Base-by-base conservation (phyloP, 2,113 vertebrate species). In the Brevimyrus niger region DNA sequence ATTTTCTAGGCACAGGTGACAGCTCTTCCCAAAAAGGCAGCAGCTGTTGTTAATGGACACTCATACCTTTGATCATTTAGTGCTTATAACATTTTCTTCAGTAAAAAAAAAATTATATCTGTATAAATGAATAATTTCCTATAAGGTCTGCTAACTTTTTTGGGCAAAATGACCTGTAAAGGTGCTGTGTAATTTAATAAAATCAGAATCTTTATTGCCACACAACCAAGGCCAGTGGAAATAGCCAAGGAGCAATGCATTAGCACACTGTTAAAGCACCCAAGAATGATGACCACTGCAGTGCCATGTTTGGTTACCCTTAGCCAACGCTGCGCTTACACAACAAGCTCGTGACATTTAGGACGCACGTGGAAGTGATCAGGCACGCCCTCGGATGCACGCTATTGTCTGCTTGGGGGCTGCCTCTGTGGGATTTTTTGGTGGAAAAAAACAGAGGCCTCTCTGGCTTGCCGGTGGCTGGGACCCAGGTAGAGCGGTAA, bases 401-500 rank as follows among this genome's bases (percentile, higher is more conserved):
- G 27, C 4, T 31, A n/a, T 38, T 55, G 50, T 86, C n/a, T 3
- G 10, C 46, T 50, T 11, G 0, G 47, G 11, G 46, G 21, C 83
- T 50, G 23, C 47, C 83, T 86, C 83, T 50, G 46, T 48, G 35
- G 35, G 13, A 42, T 42, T 7, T 86, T 55, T 48, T 38, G 82
- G 82, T 11, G 46, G 83, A 4, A n/a, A 85, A 85, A 17, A 50
- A 11, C 21, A 42, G 10, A 3, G 31, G 86, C 47, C 35, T 27
- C 21, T 10, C 8, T 38, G 19, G 86, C 23, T 55, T n/a, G 10
- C 82, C 82, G 21, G 6, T 38, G 13, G 17, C 86, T 27, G n/a
- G 93, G 61, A 21, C 91, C 91, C 0, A 61, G 88, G 89, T 92
- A 90, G 42, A 65, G 17, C 13, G 91, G 93, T 95, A 95, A 95